Evolutionary conservation across 1,140 invertebrate genomes (phyloP), one percentile per base, ranked within the genome.

Genomic region (Drosophila nasuta): DNA sequence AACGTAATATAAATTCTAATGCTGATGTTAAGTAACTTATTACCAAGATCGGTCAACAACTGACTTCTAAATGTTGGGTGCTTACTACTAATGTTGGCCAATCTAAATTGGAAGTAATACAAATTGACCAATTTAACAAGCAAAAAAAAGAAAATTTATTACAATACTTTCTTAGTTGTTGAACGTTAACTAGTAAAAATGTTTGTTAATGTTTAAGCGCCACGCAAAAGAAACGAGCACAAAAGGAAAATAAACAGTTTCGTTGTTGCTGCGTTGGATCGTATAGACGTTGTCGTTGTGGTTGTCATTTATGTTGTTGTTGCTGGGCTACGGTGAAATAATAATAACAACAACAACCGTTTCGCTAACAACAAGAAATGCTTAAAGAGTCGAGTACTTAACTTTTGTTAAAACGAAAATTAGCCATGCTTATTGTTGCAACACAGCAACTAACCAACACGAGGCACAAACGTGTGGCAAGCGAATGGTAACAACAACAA

Each of bases 341-440:
- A 52, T 48, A 66, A 54, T 17, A 51, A 67, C 38, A 81, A 63
- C 41, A 65, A 56, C 25, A 72, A 49, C 45, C 20, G 72, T 77
- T 88, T 82, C 54, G 75, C 70, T 87, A 79, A 86, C 82, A 79
- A 77, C 69, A 45, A 57, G 54, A 66, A 77, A 70, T 67, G 79
- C 83, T 82, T 81, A 63, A 80, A 87, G 65, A 83, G 66, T 63
- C 63, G 73, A 68, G 85, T 77, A 89, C 77, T 88, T 88, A 85
- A 88, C 68, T 83, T 81, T 88, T 88, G 85, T 89, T 85, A 89
- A 89, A 81, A 74, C 75, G 77, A 88, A 88, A 89, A 88, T 89
- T 88, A 88, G 83, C 75, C 85, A 89, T 88, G 81, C 85, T 87
- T 75, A 82, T 81, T 77, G 82, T 88, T 88, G 85, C 85, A 89